Conservation (phyloP, 2,797 vertebrate species). For the Gambelia wislizenii region DNA sequence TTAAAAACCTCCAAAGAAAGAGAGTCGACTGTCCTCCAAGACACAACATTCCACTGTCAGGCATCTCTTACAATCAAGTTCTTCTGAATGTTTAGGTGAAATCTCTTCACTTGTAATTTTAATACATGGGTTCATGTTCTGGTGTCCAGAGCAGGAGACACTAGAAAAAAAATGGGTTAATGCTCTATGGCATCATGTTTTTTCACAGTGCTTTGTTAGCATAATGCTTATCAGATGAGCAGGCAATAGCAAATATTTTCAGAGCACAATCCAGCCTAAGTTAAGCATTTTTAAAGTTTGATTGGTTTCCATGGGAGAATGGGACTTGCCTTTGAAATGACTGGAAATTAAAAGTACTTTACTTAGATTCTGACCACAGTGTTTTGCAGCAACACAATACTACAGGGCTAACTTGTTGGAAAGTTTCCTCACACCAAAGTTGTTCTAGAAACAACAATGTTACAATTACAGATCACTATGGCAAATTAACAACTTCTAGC, state of each 20-base stretch:
- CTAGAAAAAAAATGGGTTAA: too few species aligned
- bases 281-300: background rate
- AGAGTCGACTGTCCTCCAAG: too few species aligned
- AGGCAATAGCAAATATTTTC: background rate
- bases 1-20: too few species aligned
- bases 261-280: background rate
- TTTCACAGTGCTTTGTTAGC: background rate
- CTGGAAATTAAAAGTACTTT: background rate
- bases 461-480: constrained; percentile 55
- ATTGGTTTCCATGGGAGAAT: background rate
- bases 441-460: constrained; percentile 54
- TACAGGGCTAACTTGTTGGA: background rate
- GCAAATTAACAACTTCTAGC: constrained; percentile 33
- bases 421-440: background rate
- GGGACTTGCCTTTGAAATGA: background rate
- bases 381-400: background rate
- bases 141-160: too few species aligned
- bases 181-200: background rate
- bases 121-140: too few species aligned
- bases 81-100: too few species aligned
- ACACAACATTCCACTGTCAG: too few species aligned
- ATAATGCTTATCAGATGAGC: background rate
- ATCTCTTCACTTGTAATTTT: too few species aligned
- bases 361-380: background rate
- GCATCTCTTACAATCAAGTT: too few species aligned